Base-by-base conservation (phyloP, 1,140 invertebrate species). In the Anastrepha obliqua region DNA sequence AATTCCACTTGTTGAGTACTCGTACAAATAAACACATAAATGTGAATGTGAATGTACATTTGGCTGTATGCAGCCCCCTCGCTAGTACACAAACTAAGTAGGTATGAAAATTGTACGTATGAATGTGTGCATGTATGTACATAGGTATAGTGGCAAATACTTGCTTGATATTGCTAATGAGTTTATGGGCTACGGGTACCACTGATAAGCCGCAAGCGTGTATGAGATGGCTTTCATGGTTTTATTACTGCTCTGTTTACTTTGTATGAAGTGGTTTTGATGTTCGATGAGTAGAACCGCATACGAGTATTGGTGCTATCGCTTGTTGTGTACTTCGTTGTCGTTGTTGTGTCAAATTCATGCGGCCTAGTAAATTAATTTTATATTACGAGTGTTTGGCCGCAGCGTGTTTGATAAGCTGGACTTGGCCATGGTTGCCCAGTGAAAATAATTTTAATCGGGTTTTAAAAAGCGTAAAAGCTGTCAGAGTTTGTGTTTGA, bases 91-190 rank as follows among this genome's bases (percentile, higher is more conserved):
- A 29, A 29, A 29, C 29, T 29, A 29, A 29, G 29, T 29, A 29
- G 29, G 1, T 29, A 29, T 29, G 29, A 29, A 29, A 29, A 29
- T 29, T 29, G 29, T 29, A 29, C 29, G 29, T 29, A 29, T 29
- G 29, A 29, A 29, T 29, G 29, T 29, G 29, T 29, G 29, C 29
- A 29, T 29, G 29, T 29, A 29, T 29, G 29, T 29, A 29, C 29
- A 29, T 29, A 29, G 29, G 29, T 29, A 29, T 29, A 29, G 29
- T 29, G 29, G 29, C 29, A 29, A 29, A 8, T 55, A 55, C 2
- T 70, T 70, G 67, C 67, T 17, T 55, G 74, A 81, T 81, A 55
- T 81, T 81, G 47, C 67, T 81, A 81, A 81, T 81, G 74, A 81
- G 74, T 81, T 81, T 81, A 81, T 81, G 74, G 47, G 17, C 74